Conservation (phyloP, 2,113 vertebrate species). For the Protobothrops flavoviridis region DNA sequence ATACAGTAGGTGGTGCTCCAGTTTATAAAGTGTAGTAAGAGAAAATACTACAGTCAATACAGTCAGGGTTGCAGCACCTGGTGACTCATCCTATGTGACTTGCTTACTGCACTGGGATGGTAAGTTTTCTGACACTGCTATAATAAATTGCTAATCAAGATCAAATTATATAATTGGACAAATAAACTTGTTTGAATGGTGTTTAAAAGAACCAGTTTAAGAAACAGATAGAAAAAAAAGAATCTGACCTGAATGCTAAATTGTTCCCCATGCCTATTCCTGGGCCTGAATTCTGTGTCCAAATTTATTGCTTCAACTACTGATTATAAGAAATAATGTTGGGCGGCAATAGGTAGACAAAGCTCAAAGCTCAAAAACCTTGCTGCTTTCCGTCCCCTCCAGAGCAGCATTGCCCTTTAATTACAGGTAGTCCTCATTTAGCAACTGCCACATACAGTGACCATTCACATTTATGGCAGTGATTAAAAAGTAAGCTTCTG, state of each 20-base stretch:
- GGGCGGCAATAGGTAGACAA: not conserved
- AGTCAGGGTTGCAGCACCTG: not conserved
- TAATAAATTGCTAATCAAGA: not conserved
- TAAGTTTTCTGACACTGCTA: not conserved
- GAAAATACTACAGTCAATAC: not conserved
- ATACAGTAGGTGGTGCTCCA: not conserved
- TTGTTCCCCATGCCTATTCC: not conserved
- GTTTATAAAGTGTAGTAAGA: not conserved
- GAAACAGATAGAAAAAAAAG: not conserved
- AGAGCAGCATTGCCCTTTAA: not conserved
- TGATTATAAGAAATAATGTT: not conserved
- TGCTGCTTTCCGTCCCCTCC: not conserved
- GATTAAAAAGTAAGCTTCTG: not conserved
- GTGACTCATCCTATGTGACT: not conserved
- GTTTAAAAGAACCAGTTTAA: not conserved
- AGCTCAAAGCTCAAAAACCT: not conserved
- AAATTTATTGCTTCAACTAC: not conserved
- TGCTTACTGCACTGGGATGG: constrained; percentile 11
- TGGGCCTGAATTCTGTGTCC: not conserved
- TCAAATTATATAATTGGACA: not conserved
- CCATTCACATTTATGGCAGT: not conserved
- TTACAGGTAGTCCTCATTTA: not conserved
- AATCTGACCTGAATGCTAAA: not conserved
- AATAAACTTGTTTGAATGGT: not conserved
- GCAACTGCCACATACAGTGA: not conserved